Percentiles rank a stretch among this genome's conserved stretches.
These are phyloP conservation scores for Mesaphorura yosii DNA, from an alignment of 1,140 invertebrate species.

Conservation along the genomic window DNA sequence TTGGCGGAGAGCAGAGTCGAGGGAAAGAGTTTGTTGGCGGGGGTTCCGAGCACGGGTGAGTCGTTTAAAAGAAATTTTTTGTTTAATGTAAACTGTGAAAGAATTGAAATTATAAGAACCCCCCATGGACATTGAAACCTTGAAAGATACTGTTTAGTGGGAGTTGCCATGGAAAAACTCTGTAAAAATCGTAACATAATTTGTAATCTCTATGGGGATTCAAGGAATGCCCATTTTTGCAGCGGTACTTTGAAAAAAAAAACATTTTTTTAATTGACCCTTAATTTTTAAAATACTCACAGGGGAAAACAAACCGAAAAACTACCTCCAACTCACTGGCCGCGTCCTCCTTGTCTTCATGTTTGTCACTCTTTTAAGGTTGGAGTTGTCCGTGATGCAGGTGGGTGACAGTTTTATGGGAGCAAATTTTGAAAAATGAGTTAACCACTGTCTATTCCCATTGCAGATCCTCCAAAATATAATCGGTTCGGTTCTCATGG, in stretches of 20 bases:
- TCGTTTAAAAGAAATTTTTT: conserved; percentile 3
- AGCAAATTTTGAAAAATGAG: neutral
- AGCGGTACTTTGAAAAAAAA: too few species aligned
- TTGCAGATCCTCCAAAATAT: conserved; percentile 73
- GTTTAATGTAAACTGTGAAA: conserved; percentile 13
- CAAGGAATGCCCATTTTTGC: too few species aligned
- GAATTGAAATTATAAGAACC: neutral
- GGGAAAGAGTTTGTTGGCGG: conserved; percentile 87
- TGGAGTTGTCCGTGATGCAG: conserved; percentile 82
- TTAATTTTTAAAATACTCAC: conserved; percentile 1
- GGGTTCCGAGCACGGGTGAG: conserved; percentile 79
- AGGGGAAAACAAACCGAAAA: conserved; percentile 93
- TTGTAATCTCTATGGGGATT: too few species aligned
- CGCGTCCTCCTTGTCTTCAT: conserved; percentile 93
- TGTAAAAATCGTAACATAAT: too few species aligned
- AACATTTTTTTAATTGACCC: too few species aligned
- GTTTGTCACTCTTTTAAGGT: conserved; percentile 91
- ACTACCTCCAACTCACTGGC: conserved; percentile 89
- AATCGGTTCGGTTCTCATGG: conserved; percentile 85
- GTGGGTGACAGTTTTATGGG: conserved; percentile 41
- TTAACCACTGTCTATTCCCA: neutral
- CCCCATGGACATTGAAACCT: too few species aligned
- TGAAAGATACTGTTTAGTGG: neutral
- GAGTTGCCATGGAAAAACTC: too few species aligned
- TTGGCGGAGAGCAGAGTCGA: conserved; percentile 87